A percentile compares a stretch with the other conserved stretches of the same genome.
These are phyloP conservation scores for Amiota mariae DNA, from an alignment of 2,888 invertebrate species.

Conservation along the genomic window DNA sequence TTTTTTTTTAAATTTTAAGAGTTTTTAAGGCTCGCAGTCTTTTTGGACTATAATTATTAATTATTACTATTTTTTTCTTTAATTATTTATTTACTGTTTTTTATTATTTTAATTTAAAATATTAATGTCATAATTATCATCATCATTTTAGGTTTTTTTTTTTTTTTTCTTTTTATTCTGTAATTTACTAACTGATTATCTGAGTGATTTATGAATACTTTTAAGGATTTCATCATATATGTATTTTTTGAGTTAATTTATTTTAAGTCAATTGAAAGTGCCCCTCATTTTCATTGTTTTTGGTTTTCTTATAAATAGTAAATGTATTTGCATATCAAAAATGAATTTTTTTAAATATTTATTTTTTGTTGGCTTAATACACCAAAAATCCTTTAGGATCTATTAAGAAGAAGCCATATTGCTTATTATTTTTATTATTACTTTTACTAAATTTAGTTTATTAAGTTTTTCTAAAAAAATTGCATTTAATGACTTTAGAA, in stretches of 20 bases:
- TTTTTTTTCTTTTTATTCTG: conserved; percentile 52
- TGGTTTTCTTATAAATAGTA: too few relatives aligned
- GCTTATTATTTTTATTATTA: too few relatives aligned
- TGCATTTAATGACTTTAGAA: conserved; percentile 25
- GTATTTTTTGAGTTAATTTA: too few relatives aligned
- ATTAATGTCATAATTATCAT: conserved; percentile 14
- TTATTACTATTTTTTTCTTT: conserved; percentile 39
- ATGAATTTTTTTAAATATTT: conserved; percentile 31
- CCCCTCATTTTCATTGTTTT: too few relatives aligned
- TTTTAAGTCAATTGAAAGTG: too few relatives aligned
- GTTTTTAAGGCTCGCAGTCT: conserved; percentile 67
- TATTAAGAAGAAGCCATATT: too few relatives aligned
- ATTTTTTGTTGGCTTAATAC: conserved; percentile 58
- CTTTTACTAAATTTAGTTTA: conserved; percentile 27
- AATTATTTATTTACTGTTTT: conserved; percentile 40
- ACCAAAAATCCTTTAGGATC: conserved; percentile 23
- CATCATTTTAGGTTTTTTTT: background rate
- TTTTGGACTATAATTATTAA: conserved; percentile 61
- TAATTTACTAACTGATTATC: conserved; percentile 53
- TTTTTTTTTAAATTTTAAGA: conserved; percentile 47
- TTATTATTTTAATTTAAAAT: conserved; percentile 39
- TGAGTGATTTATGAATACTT: conserved; percentile 32
- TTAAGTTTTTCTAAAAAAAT: conserved; percentile 26
- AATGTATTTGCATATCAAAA: too few relatives aligned
- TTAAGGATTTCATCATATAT: background rate